These are phyloP conservation scores for Acronicta aceris DNA, from an alignment of 2,888 invertebrate species.

Conservation along the genomic window DNA sequence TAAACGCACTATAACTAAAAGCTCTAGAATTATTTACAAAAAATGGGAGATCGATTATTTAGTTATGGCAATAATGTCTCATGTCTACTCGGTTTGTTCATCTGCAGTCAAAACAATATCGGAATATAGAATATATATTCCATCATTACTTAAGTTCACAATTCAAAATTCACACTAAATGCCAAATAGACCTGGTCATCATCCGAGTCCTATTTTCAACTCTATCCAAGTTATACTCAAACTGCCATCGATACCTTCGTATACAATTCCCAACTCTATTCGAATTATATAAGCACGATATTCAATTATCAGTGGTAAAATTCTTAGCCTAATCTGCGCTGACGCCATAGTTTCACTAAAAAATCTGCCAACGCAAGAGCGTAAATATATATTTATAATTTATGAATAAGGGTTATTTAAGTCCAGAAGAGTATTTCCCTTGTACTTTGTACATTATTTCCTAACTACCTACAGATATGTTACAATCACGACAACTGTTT, in stretches of 20 bases:
- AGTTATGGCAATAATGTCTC: too few relatives aligned
- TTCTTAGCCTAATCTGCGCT: background rate
- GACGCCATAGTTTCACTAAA: background rate
- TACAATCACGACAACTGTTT: slow-evolving; percentile 34
- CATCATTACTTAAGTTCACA: too few relatives aligned
- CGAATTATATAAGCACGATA: background rate
- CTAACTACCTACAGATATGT: slow-evolving; percentile 50
- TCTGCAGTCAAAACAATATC: too few relatives aligned
- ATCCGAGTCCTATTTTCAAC: too few relatives aligned
- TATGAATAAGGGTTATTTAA: slow-evolving; percentile 26
- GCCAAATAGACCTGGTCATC: too few relatives aligned
- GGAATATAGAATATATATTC: too few relatives aligned
- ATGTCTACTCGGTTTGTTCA: too few relatives aligned
- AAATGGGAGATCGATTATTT: background rate
- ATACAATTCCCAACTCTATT: background rate
- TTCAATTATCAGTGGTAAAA: background rate
- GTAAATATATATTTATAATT: background rate
- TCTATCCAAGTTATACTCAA: background rate
- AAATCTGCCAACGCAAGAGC: background rate
- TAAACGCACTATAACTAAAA: slow-evolving; percentile 23
- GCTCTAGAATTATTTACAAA: slow-evolving; percentile 41
- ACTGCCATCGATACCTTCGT: slow-evolving; percentile 1
- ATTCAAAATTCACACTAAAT: too few relatives aligned
- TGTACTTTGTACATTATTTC: slow-evolving; percentile 43
- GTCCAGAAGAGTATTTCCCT: slow-evolving; percentile 28